These are phyloP conservation scores for Achroia grisella DNA, from an alignment of 1,140 invertebrate species.

Conservation along the genomic window DNA sequence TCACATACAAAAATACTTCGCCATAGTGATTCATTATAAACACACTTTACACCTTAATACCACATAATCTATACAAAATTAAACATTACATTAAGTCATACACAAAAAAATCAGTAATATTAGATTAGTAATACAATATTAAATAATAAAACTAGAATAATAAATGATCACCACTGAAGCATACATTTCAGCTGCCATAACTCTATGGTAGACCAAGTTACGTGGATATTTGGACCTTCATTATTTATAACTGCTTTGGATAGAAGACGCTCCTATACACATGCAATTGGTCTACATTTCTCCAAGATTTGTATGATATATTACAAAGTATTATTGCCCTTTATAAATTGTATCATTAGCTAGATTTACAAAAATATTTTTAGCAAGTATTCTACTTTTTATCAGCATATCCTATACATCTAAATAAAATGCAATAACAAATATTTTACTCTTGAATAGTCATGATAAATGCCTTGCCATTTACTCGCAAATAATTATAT, in stretches of 20 bases:
- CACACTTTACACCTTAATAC: slow-evolving; percentile 23
- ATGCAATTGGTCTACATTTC: not conserved
- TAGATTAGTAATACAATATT: not conserved
- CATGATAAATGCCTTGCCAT: slow-evolving; percentile 36
- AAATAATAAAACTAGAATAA: not conserved
- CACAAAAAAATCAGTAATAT: not conserved
- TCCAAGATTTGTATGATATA: not conserved
- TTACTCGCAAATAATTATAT: slow-evolving; percentile 38
- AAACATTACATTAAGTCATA: not conserved
- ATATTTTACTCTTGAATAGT: slow-evolving; percentile 18
- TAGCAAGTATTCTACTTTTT: slow-evolving; percentile 1
- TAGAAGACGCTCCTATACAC: not conserved
- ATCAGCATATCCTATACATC: slow-evolving; percentile 10
- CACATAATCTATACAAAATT: not conserved
- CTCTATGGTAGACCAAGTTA: too few relatives aligned
- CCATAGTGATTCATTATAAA: slow-evolving; percentile 54
- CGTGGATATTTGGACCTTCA: too few relatives aligned
- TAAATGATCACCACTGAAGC: slow-evolving; percentile 1
- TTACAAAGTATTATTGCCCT: slow-evolving; percentile 5
- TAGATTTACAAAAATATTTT: slow-evolving; percentile 8
- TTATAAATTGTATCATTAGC: slow-evolving; percentile 6
- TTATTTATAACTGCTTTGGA: too few relatives aligned
- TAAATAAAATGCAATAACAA: slow-evolving; percentile 25
- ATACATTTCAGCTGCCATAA: slow-evolving; percentile 2
- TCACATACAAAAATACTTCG: slow-evolving; percentile 69